phyloP scores from a whole-genome alignment of 2,113 vertebrate genomes.

The Onychostruthus taczanowskii region DNA sequence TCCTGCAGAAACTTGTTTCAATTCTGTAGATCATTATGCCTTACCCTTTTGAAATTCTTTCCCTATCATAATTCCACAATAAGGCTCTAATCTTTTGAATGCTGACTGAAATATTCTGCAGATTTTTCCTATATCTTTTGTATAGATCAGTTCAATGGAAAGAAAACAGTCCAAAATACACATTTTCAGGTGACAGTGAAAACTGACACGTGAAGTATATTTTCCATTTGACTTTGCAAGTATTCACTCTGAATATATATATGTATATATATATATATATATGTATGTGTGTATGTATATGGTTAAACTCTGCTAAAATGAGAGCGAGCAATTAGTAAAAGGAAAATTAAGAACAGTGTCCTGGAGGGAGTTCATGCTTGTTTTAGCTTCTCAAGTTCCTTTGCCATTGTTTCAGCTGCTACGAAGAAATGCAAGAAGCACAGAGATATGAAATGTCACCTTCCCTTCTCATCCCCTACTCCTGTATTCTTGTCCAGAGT shows the following conservation, averaged over 20 bases:
- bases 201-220: neutral
- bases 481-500: neutral
- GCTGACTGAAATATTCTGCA: neutral
- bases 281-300: neutral
- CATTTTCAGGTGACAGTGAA: neutral
- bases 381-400: neutral
- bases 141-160: neutral
- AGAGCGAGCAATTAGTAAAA: neutral
- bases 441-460: neutral
- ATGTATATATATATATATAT: neutral
- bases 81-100: neutral
- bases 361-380: neutral
- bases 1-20: neutral
- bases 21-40: neutral
- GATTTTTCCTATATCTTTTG: neutral
- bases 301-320: neutral
- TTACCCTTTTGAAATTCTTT: neutral
- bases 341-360: neutral
- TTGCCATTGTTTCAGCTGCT: neutral
- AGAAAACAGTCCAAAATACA: neutral
- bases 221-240: neutral
- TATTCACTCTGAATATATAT: neutral
- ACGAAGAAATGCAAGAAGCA: neutral
- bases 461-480: neutral
- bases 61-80: neutral